A percentile compares a stretch with the other conserved stretches of the same genome.
phyloP scores from a whole-genome alignment of 2,113 vertebrate genomes.

The Melanerpes aurifrons region DNA sequence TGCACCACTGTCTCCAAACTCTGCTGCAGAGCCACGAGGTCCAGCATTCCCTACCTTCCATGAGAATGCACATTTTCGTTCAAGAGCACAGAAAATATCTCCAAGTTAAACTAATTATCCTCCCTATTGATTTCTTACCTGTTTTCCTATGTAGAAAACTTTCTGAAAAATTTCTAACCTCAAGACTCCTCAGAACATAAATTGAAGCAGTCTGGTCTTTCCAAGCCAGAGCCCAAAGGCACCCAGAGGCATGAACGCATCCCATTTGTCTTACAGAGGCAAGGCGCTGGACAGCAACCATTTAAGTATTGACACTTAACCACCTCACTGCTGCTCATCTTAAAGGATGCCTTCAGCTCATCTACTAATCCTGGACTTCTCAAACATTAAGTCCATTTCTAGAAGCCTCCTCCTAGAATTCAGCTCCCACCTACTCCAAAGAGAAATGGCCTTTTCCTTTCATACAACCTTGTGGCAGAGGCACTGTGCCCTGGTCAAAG shows the following conservation, averaged over 20 bases:
- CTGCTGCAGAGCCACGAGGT: not conserved
- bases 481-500: not conserved
- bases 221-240: constrained; percentile 10
- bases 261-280: not conserved
- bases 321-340: not conserved
- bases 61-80: not conserved
- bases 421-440: accelerated
- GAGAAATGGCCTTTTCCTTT: accelerated
- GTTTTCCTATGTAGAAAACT: not conserved
- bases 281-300: not conserved
- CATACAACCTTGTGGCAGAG: accelerated
- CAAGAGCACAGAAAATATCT: not conserved
- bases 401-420: not conserved
- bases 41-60: not conserved
- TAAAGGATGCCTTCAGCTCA: not conserved
- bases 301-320: not conserved
- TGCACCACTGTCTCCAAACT: not conserved
- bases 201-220: not conserved
- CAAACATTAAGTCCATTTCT: not conserved
- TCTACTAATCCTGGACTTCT: not conserved
- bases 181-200: not conserved
- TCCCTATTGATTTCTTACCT: constrained; percentile 10
- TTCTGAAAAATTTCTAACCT: not conserved
- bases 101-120: constrained; percentile 6
- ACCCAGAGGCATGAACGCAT: not conserved